Evolutionary conservation across 2,888 invertebrate genomes (phyloP).

Genomic region (Pristionchus arcanus): DNA sequence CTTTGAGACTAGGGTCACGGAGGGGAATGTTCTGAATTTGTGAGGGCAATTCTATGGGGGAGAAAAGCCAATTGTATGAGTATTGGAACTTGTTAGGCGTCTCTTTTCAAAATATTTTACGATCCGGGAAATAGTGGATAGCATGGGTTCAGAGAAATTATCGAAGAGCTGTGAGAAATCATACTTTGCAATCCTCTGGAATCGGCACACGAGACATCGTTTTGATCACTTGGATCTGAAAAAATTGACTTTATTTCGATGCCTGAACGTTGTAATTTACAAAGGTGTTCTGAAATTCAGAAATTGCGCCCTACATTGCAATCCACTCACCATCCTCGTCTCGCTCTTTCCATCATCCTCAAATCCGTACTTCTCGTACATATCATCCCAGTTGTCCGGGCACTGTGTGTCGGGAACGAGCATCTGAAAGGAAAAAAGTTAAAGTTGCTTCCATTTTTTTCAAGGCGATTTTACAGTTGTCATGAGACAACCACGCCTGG

Average conservation of each 20-base stretch:
- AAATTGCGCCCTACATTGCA: neutral
- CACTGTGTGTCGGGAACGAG: conserved; percentile 15
- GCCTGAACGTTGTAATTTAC: too few species aligned
- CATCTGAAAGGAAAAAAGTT: conserved; percentile 11
- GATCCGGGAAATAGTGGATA: neutral
- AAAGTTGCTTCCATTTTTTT: too few species aligned
- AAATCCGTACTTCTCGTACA: conserved; percentile 50
- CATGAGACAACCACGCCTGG: too few species aligned
- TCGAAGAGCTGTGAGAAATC: neutral
- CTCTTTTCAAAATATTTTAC: too few species aligned
- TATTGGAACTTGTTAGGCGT: too few species aligned
- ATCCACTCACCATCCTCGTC: neutral
- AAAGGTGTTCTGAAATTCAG: neutral
- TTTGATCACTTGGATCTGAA: conserved; percentile 34
- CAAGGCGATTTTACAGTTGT: too few species aligned
- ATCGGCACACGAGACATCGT: neutral
- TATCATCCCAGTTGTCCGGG: conserved; percentile 36
- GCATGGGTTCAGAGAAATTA: neutral
- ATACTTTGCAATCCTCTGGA: conserved; percentile 35
- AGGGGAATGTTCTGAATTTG: neutral
- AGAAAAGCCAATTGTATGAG: too few species aligned
- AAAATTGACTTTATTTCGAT: neutral
- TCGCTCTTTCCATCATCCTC: neutral
- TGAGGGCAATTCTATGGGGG: neutral
- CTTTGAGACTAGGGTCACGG: too few species aligned